Evolutionary conservation across 2,888 invertebrate genomes (phyloP).

Genomic region (Ochropleura leucogaster): DNA sequence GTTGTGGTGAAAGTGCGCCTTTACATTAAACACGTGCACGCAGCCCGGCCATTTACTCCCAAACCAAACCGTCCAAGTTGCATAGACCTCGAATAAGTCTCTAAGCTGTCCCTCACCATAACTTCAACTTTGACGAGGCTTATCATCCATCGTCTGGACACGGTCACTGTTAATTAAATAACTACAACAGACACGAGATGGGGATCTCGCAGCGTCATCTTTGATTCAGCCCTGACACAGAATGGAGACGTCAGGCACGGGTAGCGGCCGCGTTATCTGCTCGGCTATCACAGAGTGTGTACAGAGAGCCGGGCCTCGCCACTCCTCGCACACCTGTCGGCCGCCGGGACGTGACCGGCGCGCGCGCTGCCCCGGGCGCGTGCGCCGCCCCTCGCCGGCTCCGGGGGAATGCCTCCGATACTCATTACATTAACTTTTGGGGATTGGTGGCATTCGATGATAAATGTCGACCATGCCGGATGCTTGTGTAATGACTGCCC

Average conservation of each 20-base stretch:
- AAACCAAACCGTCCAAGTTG: slow-evolving; percentile 15
- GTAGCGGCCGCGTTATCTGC: slow-evolving; percentile 73
- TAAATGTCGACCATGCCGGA: slow-evolving; percentile 85
- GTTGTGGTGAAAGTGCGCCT: slow-evolving; percentile 75
- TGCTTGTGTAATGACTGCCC: slow-evolving; percentile 84
- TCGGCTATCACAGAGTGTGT: slow-evolving; percentile 72
- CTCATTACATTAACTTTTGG: slow-evolving; percentile 89
- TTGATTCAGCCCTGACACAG: slow-evolving; percentile 73
- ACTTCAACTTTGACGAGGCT: slow-evolving; percentile 48
- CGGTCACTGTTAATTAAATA: slow-evolving; percentile 80
- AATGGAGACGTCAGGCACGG: slow-evolving; percentile 80
- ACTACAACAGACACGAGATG: slow-evolving; percentile 71
- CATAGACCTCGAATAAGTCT: slow-evolving; percentile 5
- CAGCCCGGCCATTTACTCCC: slow-evolving; percentile 23
- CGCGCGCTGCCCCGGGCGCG: slow-evolving; percentile 74
- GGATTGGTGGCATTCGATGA: slow-evolving; percentile 82
- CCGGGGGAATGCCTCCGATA: slow-evolving; percentile 85
- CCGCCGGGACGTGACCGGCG: slow-evolving; percentile 73
- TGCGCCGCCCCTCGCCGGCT: slow-evolving; percentile 72
- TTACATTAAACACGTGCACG: slow-evolving; percentile 54
- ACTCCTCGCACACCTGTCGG: slow-evolving; percentile 75
- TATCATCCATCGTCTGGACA: slow-evolving; percentile 58
- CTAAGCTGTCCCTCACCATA: slow-evolving; percentile 30
- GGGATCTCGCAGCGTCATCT: slow-evolving; percentile 74
- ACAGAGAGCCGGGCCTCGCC: slow-evolving; percentile 65